Evolutionary conservation across 2,888 invertebrate species (phyloP).

Genomic region (Dicranocentrus wangi): DNA sequence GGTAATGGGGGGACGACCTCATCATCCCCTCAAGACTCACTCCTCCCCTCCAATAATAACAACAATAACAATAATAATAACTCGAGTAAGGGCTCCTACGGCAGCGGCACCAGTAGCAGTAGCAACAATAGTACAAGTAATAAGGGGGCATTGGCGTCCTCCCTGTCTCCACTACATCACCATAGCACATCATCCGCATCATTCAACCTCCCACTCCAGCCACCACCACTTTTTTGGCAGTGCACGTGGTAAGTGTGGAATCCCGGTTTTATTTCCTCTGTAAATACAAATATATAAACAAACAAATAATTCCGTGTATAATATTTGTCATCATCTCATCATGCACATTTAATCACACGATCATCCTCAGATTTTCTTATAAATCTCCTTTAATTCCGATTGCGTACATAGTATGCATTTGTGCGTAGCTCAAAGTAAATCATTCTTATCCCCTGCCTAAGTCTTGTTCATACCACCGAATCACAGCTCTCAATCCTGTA

Average conservation of each 20-base stretch:
- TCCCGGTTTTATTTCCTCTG: background rate
- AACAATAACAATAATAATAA: constrained; percentile 47
- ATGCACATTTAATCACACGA: background rate
- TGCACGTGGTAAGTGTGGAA: constrained; percentile 46
- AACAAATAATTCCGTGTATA: too few relatives aligned
- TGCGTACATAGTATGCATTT: background rate
- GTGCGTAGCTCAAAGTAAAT: background rate
- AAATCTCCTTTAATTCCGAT: constrained; percentile 18
- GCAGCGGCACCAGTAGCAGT: constrained; percentile 13
- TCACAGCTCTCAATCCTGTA: too few relatives aligned
- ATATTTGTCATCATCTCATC: background rate
- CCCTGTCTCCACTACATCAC: constrained; percentile 46
- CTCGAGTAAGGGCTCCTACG: constrained; percentile 39
- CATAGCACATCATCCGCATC: constrained; percentile 32
- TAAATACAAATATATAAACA: background rate
- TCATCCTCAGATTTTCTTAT: constrained; percentile 11
- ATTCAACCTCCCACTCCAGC: background rate
- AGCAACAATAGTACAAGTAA: constrained; percentile 40
- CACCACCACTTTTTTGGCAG: constrained; percentile 55
- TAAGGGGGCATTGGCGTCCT: constrained; percentile 8
- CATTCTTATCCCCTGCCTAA: background rate
- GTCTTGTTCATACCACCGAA: background rate
- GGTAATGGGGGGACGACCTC: constrained; percentile 20
- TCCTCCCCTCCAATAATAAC: constrained; percentile 27
- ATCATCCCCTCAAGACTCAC: constrained; percentile 43